Base-by-base conservation (phyloP, 2,888 invertebrate genomes). In the Salticus scenicus region DNA sequence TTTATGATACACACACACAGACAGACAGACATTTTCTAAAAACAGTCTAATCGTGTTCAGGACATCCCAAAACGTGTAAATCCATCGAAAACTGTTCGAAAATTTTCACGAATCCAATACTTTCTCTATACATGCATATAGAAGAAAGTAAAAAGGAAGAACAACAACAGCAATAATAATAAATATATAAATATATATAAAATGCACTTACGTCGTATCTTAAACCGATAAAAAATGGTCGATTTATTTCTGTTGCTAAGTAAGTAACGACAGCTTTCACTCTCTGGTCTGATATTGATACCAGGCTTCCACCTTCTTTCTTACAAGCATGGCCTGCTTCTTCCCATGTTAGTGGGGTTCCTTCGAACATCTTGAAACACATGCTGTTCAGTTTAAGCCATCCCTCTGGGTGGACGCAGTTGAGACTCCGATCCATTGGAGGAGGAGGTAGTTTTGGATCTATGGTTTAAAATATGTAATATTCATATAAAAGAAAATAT, bases 341-440 rank as follows among this genome's bases (percentile, higher is more conserved):
- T 0, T 63, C 10, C 82, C 82, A 83, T 0, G 69, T 63, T 41
- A 33, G 1, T 1, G 17, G n/a, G 12, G 17, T 30, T 0, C 57
- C 75, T 1, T 33, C 57, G 14, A 69, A 87, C 51, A 87, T 42
- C 57, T 83, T 74, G 71, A 78, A 87, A 17, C 87, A 87, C 41
- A 69, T 67, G 24, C 47, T 12, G 10, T 42, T 78, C 12, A 76
- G 47, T 28, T 75, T 78, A 0, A 87, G 37, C 76, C 78, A 87
- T 5, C 82, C 79, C n/a, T 73, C 20, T 1, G 76, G 77, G 1
- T 75, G 41, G 5, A 78, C 28, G 66, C 82, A 87, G 24, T 69
- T 37, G 4, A 72, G n/a, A 1, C 64, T 51, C 4, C 64, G 66
- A 5, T 74, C 47, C 30, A 70, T 75, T 1, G 37, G 24, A 1